phyloP scores from a whole-genome alignment of 2,797 vertebrate genomes.

The Periparus ater region DNA sequence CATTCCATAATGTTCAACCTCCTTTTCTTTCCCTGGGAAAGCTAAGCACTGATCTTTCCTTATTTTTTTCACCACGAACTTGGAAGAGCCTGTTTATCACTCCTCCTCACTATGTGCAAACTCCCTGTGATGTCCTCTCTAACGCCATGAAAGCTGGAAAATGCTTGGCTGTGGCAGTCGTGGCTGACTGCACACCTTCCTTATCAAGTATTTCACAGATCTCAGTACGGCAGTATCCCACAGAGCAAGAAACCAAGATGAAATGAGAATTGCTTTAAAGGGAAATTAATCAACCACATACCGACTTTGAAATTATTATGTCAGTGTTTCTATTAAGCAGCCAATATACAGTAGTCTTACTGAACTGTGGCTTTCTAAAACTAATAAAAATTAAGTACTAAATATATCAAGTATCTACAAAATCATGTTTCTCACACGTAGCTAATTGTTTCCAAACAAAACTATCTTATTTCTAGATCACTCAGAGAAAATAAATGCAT shows the following conservation, averaged over 20 bases:
- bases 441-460: background rate
- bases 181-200: accelerated
- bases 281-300: background rate
- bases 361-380: background rate
- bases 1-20: background rate
- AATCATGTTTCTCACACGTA: background rate
- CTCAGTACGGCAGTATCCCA: background rate
- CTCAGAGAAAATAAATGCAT: background rate
- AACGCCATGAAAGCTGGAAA: background rate
- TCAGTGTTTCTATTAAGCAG: background rate
- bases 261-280: background rate
- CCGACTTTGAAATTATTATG: background rate
- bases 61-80: background rate
- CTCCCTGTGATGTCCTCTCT: accelerated
- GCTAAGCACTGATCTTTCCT: background rate
- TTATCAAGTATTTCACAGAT: background rate
- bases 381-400: background rate
- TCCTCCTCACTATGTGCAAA: background rate
- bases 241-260: background rate
- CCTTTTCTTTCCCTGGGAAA: background rate
- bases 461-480: background rate
- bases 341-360: background rate
- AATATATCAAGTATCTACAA: background rate
- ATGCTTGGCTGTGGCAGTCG: accelerated
- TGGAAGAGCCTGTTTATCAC: background rate